These are phyloP conservation scores for Plecotus auritus DNA, from an alignment of 2,113 vertebrate species.

Conservation along the genomic window DNA sequence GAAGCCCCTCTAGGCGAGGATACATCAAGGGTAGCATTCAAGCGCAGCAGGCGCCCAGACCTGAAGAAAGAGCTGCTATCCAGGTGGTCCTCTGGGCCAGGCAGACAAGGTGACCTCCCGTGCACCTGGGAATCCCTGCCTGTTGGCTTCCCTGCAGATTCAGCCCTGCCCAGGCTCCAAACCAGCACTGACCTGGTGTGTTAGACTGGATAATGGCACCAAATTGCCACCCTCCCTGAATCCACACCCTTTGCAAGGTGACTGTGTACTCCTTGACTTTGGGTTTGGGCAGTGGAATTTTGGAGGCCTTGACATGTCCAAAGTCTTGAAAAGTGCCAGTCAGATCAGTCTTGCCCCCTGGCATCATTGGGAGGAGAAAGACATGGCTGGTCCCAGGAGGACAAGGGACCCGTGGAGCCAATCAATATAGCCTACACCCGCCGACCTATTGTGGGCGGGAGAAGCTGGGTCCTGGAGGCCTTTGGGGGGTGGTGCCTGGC, in stretches of 20 bases:
- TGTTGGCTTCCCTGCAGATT: neutral
- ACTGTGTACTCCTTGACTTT: neutral
- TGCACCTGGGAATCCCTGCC: rapidly evolving
- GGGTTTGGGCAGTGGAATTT: neutral
- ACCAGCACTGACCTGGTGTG: neutral
- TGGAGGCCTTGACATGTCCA: neutral
- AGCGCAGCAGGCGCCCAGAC: neutral
- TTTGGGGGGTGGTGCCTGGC: neutral
- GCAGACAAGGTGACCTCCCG: neutral
- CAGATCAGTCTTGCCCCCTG: neutral
- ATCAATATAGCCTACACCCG: too few species aligned
- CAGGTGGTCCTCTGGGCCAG: neutral
- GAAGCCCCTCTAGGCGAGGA: neutral
- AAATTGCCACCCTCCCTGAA: neutral
- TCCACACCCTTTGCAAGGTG: neutral
- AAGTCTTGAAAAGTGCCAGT: neutral
- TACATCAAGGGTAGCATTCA: neutral
- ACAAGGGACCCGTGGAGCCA: neutral
- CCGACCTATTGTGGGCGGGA: too few species aligned
- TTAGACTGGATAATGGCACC: neutral
- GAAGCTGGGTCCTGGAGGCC: neutral
- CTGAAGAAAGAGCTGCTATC: neutral
- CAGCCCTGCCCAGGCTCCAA: neutral
- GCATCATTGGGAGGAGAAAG: neutral
- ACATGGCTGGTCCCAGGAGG: neutral